Base-by-base conservation (phyloP, 2,888 invertebrate species). In the Coenonympha glycerion region DNA sequence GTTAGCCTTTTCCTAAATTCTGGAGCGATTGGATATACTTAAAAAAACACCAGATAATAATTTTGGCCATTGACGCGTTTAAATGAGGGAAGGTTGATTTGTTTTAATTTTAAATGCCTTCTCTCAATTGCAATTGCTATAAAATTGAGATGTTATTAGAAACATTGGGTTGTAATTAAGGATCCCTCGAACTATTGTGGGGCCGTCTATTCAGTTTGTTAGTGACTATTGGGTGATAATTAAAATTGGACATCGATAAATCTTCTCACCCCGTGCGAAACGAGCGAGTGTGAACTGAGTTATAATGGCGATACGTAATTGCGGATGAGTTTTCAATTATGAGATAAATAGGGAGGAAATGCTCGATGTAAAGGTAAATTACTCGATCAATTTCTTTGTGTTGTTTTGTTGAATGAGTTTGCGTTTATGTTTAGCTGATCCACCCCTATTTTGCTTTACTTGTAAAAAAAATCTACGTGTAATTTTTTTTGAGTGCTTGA, bases 201-300 rank as follows among this genome's bases (percentile, higher is more conserved):
- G 42, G 33, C 54, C 55, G 64, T 36, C 21, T 24, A 39, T 24
- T 22, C 39, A 53, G 56, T 62, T n/a, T n/a, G n/a, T n/a, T 64
- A 65, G 71, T 66, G 68, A 66, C 67, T 73, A 76, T 76, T 64
- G 75, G 64, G 73, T 73, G 79, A 69, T 80, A 80, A 80, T 80
- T 80, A 79, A 81, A 80, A 79, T 69, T 49, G 68, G 62, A 62
- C 65, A 60, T 59, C 73, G 70, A 82, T 82, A 81, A 81, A 81
- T 82, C 81, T 80, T 76, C 72, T 37, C 46, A 46, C 65, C 64
- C 73, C 79, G 77, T 82, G 82, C 74, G 81, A 82, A 76, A 74
- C 63, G 56, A 58, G 71, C n/a, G 69, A 66, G 73, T 79, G 78
- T 62, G 60, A 60, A 58, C 61, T 79, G 60, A 60, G 56, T 59